phyloP scores from a whole-genome alignment of 2,113 vertebrate species.

The Benitochromis conjunctus region DNA sequence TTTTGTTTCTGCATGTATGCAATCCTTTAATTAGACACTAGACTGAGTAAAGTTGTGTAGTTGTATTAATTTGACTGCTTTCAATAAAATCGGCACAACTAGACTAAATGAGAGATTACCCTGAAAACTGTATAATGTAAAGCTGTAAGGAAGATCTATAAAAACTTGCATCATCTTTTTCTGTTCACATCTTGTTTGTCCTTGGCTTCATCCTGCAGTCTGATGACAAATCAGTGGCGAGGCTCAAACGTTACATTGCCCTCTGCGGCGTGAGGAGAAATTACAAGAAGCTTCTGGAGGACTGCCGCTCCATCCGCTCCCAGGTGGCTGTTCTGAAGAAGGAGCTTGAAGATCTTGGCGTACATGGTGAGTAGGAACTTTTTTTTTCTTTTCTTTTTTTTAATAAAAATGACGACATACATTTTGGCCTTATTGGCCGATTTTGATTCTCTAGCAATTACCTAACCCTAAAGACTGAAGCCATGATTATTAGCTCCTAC shows the following conservation, averaged over 20 bases:
- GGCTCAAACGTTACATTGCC: constrained; percentile 82
- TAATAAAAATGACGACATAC: neutral
- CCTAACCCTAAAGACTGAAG: neutral
- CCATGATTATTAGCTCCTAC: neutral
- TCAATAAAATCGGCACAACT: neutral
- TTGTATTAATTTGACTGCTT: neutral
- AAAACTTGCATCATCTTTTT: neutral
- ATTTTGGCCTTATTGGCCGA: neutral
- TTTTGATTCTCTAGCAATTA: neutral
- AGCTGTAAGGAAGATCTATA: neutral
- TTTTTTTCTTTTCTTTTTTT: neutral
- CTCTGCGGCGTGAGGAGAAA: constrained; percentile 80
- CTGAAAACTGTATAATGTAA: neutral
- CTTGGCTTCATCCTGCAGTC: constrained; percentile 15
- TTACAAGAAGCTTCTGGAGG: constrained; percentile 81
- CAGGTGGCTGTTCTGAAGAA: constrained; percentile 73
- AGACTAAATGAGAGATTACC: neutral
- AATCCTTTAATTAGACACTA: neutral
- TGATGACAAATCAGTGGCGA: constrained; percentile 57
- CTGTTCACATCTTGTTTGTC: neutral
- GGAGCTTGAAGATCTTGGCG: constrained; percentile 81
- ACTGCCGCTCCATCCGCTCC: constrained; percentile 70
- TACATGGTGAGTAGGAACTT: constrained; percentile 73
- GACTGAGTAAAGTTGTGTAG: neutral
- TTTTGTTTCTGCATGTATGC: neutral